Conservation (phyloP, 2,113 vertebrate species). For the Alectura lathami region DNA sequence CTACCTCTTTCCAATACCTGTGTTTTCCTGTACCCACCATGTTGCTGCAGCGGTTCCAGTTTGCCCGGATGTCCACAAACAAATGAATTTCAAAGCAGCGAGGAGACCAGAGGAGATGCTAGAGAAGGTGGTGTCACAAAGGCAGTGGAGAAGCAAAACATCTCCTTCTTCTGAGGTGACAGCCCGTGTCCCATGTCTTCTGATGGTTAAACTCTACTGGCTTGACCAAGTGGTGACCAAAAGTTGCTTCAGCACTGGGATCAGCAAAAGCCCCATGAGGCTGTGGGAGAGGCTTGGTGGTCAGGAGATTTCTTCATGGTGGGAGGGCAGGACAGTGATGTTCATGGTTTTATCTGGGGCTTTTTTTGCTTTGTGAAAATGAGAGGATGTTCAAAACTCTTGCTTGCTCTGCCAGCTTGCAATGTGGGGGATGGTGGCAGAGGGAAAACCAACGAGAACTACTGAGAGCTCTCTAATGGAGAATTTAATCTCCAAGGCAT, state of each 20-base stretch:
- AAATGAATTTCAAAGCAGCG: background rate
- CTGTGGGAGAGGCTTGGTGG: background rate
- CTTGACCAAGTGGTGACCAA: background rate
- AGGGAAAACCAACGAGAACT: background rate
- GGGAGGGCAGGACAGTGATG: background rate
- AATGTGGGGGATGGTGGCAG: fast-evolving
- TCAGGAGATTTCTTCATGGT: background rate
- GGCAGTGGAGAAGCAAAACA: background rate
- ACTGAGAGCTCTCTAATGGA: background rate
- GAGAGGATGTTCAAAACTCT: background rate
- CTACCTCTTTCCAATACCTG: background rate
- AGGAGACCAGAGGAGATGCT: background rate
- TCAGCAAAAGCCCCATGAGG: background rate
- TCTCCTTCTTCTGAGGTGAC: background rate
- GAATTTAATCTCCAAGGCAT: conserved; percentile 28
- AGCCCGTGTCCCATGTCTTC: fast-evolving
- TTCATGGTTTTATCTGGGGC: background rate
- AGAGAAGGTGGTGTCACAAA: background rate
- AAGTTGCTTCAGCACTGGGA: background rate
- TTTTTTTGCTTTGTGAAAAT: background rate
- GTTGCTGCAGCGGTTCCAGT: background rate
- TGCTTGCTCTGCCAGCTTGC: background rate
- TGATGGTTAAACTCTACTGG: background rate
- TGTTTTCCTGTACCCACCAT: background rate
- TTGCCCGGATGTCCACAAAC: background rate